Evolutionary conservation across 2,888 invertebrate genomes (phyloP).

Genomic region (Tupiocoris notatus): DNA sequence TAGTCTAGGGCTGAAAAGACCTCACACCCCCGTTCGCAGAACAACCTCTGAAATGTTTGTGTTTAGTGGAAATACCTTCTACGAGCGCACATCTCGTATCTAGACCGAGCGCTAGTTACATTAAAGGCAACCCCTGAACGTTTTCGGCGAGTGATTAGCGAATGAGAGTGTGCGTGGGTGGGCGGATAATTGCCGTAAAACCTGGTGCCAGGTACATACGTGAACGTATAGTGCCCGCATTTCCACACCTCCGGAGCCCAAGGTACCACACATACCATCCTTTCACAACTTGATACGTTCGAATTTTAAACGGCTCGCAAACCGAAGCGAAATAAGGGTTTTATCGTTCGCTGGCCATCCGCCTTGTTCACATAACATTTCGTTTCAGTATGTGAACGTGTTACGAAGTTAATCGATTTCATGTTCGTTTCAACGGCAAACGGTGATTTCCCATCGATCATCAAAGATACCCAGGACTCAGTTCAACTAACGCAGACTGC

Average conservation of each 20-base stretch:
- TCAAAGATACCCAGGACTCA: too few species aligned
- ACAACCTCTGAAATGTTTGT: conserved; percentile 21
- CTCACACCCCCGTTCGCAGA: neutral
- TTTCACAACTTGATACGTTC: neutral
- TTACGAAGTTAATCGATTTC: neutral
- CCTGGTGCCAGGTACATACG: conserved; percentile 35
- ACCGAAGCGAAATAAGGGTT: neutral
- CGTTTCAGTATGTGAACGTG: neutral
- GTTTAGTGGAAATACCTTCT: conserved; percentile 26
- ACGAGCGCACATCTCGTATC: neutral
- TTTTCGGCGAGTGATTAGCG: conserved; percentile 34
- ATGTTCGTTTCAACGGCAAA: neutral
- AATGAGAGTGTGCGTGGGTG: neutral
- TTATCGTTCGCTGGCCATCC: conserved; percentile 13
- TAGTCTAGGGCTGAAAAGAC: neutral
- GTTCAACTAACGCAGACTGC: too few species aligned
- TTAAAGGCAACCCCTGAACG: conserved; percentile 24
- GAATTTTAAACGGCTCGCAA: neutral
- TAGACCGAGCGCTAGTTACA: conserved; percentile 22
- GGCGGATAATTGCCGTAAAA: conserved; percentile 35
- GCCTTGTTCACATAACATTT: conserved; percentile 18
- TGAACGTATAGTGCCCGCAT: too few species aligned
- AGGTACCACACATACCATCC: neutral
- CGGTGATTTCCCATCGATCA: neutral
- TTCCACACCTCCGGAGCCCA: neutral